Conservation (phyloP, 2,113 vertebrate species). For the Microtus richardsoni region DNA sequence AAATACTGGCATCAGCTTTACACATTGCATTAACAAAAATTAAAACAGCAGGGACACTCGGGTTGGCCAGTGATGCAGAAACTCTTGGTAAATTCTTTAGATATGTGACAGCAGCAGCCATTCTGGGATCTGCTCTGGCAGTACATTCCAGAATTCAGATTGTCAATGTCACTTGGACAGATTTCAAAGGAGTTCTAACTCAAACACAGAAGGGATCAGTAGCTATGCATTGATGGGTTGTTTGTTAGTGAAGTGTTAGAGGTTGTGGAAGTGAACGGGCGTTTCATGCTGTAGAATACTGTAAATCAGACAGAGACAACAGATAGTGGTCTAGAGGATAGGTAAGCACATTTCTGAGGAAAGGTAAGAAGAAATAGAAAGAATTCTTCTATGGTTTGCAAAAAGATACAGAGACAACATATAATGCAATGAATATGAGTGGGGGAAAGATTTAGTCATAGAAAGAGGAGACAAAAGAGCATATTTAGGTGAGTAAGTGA, state of each 20-base stretch:
- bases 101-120: neutral
- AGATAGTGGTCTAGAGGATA: neutral
- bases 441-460: neutral
- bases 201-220: neutral
- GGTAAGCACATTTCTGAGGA: neutral
- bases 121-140: neutral
- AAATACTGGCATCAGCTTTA: slow-evolving; percentile 54
- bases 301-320: neutral
- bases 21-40: slow-evolving; percentile 24
- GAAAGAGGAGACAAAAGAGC: neutral
- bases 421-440: neutral
- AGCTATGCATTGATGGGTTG: neutral
- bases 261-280: neutral
- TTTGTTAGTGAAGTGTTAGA: neutral
- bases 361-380: neutral
- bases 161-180: neutral
- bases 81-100: neutral
- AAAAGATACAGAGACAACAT: neutral
- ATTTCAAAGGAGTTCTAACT: neutral
- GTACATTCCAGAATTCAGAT: neutral
- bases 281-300: neutral
- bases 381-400: neutral
- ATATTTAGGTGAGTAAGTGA: neutral
- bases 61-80: neutral
- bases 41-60: slow-evolving; percentile 42